phyloP scores from a whole-genome alignment of 2,888 invertebrate species.

The Tiphia femorata region DNA sequence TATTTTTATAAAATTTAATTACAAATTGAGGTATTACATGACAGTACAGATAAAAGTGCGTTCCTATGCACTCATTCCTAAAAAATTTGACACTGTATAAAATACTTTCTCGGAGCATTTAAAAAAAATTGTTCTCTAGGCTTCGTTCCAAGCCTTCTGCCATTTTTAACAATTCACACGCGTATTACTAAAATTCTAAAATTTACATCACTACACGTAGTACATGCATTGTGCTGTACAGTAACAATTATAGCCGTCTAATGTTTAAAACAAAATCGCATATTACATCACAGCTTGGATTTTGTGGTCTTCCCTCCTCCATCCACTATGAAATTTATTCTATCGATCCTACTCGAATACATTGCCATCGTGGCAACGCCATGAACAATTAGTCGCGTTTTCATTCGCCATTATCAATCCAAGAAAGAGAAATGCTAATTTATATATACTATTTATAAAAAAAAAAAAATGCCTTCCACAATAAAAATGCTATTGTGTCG shows the following conservation, averaged over 20 bases:
- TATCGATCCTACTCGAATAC: background rate
- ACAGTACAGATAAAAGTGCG: too few relatives aligned
- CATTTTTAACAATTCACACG: background rate
- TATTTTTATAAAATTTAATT: constrained; percentile 20
- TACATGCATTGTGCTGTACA: constrained; percentile 19
- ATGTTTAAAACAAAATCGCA: constrained; percentile 36
- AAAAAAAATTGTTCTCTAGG: background rate
- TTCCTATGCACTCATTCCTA: too few relatives aligned
- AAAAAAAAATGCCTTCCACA: background rate
- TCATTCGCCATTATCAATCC: background rate
- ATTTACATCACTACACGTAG: constrained; percentile 7
- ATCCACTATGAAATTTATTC: background rate
- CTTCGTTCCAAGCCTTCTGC: background rate
- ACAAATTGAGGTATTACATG: constrained; percentile 4
- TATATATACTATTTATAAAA: background rate
- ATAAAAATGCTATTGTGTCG: background rate
- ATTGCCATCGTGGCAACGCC: constrained; percentile 5
- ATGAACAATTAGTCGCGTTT: background rate
- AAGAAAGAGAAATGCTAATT: background rate
- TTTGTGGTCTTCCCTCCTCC: constrained; percentile 30
- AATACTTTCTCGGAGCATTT: constrained; percentile 19
- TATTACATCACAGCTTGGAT: constrained; percentile 53
- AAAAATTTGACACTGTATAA: constrained; percentile 18
- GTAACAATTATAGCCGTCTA: constrained; percentile 28
- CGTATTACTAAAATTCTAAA: constrained; percentile 20